Conservation (phyloP, 64 coral and sea anemone genomes). For the Hydrozoanthus tunicans region DNA sequence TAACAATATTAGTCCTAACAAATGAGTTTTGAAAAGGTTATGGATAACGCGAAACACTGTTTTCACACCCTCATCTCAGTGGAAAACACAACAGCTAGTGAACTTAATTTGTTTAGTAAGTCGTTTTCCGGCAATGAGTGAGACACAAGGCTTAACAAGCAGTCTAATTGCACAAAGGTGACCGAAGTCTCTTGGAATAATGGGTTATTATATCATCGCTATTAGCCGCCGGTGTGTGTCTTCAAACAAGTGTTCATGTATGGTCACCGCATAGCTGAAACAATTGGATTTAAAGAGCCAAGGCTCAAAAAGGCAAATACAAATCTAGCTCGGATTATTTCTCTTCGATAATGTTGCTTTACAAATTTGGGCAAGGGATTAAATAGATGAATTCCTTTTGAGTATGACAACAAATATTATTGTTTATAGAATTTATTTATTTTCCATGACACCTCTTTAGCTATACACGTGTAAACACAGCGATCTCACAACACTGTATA, state of each 20-base stretch:
- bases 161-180: slow-evolving; percentile 44
- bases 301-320: background rate
- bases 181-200: slow-evolving; percentile 24
- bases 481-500: background rate
- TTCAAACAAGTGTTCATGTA: background rate
- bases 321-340: no score
- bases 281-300: background rate
- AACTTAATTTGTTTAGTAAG: slow-evolving; percentile 15
- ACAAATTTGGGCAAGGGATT: background rate
- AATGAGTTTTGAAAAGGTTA: slow-evolving; percentile 8
- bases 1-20: slow-evolving; percentile 37
- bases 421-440: background rate
- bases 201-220: background rate
- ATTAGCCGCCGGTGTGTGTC: background rate
- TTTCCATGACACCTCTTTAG: background rate
- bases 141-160: slow-evolving; percentile 23
- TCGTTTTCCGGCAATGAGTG: background rate
- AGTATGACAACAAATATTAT: background rate
- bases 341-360: background rate
- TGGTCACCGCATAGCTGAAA: background rate
- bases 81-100: background rate
- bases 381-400: background rate
- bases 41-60: background rate
- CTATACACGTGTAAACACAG: slow-evolving; percentile 41
- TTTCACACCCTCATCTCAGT: slow-evolving; percentile 50